Base-by-base conservation (phyloP, 2,888 invertebrate genomes). In the Ormyrus rosae region DNA sequence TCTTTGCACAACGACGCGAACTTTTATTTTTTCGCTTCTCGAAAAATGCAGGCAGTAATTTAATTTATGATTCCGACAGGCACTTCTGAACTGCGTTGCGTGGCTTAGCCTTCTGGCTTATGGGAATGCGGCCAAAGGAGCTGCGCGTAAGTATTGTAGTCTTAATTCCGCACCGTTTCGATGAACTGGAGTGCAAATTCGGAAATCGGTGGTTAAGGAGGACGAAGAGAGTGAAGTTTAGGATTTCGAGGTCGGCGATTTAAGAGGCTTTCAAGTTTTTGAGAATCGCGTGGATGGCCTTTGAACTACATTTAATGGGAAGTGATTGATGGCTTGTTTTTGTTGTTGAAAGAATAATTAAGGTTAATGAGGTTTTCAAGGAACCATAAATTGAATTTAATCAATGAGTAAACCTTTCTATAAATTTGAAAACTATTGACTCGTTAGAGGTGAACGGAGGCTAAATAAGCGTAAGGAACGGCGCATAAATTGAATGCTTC, bases 81-180 rank as follows among this genome's bases (percentile, higher is more conserved):
- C 84, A 81, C 76, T 84, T 68, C 50, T 84, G 55, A 79, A 78
- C 81, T 81, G 82, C 75, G 60, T 84, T 71, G 78, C 78, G 63
- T 74, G 84, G 45, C 83, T 84, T 83, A 83, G 83, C 81, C 67
- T 81, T 11, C 70, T 83, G 72, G 81, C 67, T 13, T 58, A 76
- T 65, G 86, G 80, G 61, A 64, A 78, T 50, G 84, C 88, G 34
- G 87, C 85, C 50, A 80, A 68, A 81, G 75, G 63, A 60, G 48
- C 50, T 58, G 71, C 75, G 8, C 82, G 82, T 82, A 78, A 82
- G 82, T 82, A 74, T 60, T 8, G 6, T n/a, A 50, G 48, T 34
- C 34, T 34, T 34, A 34, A 3, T 34, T 34, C 3, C 2, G 34
- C 13, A 13, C 2, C 34, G 34, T 34, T 34, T 34, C 34, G 34